Evolutionary conservation across 2,113 vertebrate species (phyloP).

Genomic region (Rhinichthys klamathensis): DNA sequence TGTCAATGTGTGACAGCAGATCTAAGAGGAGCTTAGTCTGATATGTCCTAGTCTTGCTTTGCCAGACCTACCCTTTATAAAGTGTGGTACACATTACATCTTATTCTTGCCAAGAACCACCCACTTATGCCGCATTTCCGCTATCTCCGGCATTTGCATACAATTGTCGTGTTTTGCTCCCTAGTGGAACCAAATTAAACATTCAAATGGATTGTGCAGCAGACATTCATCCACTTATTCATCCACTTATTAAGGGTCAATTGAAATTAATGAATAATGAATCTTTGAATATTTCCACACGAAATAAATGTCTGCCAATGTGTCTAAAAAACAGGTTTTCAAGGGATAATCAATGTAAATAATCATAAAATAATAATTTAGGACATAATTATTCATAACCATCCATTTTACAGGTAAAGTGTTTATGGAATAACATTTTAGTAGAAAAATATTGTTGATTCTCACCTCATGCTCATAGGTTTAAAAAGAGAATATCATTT

Average conservation of each 20-base stretch:
- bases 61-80: not conserved
- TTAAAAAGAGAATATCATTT: too few relatives aligned
- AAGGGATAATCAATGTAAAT: too few relatives aligned
- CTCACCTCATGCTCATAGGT: too few relatives aligned
- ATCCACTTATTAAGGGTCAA: too few relatives aligned
- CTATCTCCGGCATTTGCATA: not conserved
- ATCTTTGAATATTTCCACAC: not conserved
- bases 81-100: not conserved
- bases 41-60: not conserved
- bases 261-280: not conserved
- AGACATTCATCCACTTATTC: not conserved
- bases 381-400: too few relatives aligned
- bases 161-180: not conserved
- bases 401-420: too few relatives aligned
- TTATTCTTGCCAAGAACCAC: not conserved
- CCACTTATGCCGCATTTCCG: not conserved
- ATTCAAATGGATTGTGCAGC: not conserved
- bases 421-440: too few relatives aligned
- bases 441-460: too few relatives aligned
- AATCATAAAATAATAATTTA: too few relatives aligned
- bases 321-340: not conserved
- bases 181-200: not conserved
- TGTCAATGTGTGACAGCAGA: not conserved
- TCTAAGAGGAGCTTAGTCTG: conserved; percentile 6
- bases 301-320: not conserved